Percentiles rank a stretch among this genome's conserved stretches.
Conservation (phyloP, 2,797 vertebrate species). For the Scleropages formosus region DNA sequence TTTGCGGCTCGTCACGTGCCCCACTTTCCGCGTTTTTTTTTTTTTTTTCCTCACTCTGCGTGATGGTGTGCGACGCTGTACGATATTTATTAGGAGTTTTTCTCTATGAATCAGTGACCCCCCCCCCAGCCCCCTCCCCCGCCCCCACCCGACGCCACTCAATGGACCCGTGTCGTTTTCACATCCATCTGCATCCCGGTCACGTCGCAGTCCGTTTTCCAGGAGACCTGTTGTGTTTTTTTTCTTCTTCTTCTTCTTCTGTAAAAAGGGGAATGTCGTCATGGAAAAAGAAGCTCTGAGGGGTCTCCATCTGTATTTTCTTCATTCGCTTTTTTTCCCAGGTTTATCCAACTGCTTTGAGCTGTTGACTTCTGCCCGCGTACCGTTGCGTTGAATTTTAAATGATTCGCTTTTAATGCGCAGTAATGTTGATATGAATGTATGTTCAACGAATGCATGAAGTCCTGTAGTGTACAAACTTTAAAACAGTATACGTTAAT, state of each 20-base stretch:
- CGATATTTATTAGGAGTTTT: not conserved
- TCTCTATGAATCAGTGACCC: constrained; percentile 44
- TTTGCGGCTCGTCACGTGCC: no score
- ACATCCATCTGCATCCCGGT: constrained; percentile 67
- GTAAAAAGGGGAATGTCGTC: constrained; percentile 74
- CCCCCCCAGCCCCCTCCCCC: constrained; percentile 63
- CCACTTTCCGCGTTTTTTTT: not conserved
- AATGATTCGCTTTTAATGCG: not conserved
- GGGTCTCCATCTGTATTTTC: constrained; percentile 30
- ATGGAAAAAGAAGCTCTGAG: constrained; percentile 62
- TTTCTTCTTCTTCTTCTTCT: constrained; percentile 35
- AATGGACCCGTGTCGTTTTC: constrained; percentile 54
- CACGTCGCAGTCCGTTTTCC: constrained; percentile 66
- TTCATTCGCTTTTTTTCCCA: constrained; percentile 33
- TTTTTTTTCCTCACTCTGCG: not conserved
- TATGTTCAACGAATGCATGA: no score
- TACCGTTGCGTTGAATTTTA: not conserved
- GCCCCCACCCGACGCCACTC: constrained; percentile 62
- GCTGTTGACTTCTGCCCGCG: constrained; percentile 2
- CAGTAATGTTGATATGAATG: not conserved
- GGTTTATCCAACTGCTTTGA: constrained; percentile 20
- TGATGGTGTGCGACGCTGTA: not conserved
- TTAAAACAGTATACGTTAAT: no score
- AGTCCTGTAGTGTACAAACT: no score
- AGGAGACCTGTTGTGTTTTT: constrained; percentile 46